phyloP scores from a whole-genome alignment of 2,113 vertebrate species.

The Melospiza georgiana region DNA sequence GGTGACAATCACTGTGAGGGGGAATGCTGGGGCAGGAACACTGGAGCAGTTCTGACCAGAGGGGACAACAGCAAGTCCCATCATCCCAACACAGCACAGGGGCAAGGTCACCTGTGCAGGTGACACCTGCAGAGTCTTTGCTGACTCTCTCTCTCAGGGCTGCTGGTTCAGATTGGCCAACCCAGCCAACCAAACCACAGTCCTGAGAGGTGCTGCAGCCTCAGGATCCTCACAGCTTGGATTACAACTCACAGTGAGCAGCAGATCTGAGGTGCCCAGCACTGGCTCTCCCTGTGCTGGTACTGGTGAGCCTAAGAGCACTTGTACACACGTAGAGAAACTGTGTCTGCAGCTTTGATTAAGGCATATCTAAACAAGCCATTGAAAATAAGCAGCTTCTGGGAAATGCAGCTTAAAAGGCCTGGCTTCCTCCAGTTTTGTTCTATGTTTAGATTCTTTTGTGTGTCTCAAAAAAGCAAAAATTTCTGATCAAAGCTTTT shows the following conservation, averaged over 20 bases:
- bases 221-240: not conserved
- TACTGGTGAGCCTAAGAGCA: accelerated
- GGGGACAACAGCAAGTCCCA: not conserved
- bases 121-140: not conserved
- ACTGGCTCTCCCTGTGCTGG: not conserved
- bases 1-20: not conserved
- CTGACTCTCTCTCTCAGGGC: not conserved
- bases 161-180: not conserved
- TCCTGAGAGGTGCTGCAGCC: not conserved
- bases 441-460: not conserved
- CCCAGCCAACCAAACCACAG: not conserved
- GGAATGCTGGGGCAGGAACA: not conserved
- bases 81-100: not conserved
- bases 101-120: not conserved
- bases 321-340: not conserved
- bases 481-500: not conserved
- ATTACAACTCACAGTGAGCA: not conserved
- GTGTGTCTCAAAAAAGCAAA: not conserved
- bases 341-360: not conserved
- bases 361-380: not conserved
- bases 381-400: not conserved
- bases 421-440: not conserved
- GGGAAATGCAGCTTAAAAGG: not conserved
- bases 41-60: not conserved
- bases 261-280: not conserved